These are phyloP conservation scores for Aphelocoma californica DNA, from an alignment of 2,797 vertebrate genomes.

Conservation along the genomic window DNA sequence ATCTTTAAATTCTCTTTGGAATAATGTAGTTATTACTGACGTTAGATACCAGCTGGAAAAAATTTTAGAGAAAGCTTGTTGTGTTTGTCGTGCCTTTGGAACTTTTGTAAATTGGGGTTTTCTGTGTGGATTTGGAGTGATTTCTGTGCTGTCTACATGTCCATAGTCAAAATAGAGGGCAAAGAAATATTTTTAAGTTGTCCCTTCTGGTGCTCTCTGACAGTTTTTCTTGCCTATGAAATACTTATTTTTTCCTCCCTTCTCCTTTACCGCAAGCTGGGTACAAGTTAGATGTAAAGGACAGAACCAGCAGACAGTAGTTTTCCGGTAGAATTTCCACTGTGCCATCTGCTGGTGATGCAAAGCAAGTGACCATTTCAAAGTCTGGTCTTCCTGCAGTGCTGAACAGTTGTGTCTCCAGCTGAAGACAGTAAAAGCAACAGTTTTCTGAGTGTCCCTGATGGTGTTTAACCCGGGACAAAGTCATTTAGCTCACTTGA, in stretches of 20 bases:
- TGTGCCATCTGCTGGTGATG: conserved; percentile 48
- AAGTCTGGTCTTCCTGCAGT: background rate
- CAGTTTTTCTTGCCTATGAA: background rate
- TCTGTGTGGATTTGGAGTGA: background rate
- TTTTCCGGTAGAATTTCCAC: background rate
- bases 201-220: background rate
- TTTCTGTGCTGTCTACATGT: rapidly evolving
- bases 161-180: background rate
- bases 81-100: background rate
- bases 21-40: background rate
- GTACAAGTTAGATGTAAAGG: background rate
- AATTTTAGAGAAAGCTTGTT: background rate
- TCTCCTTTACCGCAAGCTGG: rapidly evolving
- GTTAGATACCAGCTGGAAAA: background rate
- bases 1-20: background rate
- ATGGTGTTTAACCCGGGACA: background rate
- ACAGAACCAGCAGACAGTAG: background rate
- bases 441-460: background rate
- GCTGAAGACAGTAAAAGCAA: background rate
- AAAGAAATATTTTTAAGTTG: background rate
- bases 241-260: background rate
- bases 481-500: background rate
- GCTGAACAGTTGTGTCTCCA: background rate
- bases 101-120: background rate
- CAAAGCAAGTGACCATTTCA: background rate